A percentile compares a stretch with the other conserved stretches of the same genome.
phyloP scores from a whole-genome alignment of 2,797 vertebrate species.

The Macropus fuliginosus region DNA sequence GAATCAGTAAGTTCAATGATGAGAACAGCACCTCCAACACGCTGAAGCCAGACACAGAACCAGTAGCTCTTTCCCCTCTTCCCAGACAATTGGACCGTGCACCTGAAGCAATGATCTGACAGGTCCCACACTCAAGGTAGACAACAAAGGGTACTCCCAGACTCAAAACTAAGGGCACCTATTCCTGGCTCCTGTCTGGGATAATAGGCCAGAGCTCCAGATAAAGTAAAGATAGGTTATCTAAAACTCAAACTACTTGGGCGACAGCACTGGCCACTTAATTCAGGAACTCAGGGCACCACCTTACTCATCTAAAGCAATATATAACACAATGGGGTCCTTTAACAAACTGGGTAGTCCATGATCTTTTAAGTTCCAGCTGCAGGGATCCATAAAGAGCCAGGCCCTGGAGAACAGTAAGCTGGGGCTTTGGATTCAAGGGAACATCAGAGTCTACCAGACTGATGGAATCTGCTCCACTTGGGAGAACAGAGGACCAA shows the following conservation, averaged over 20 bases:
- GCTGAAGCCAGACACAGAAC: constrained; percentile 29
- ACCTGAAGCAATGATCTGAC: constrained; percentile 34
- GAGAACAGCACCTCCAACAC: constrained; percentile 31
- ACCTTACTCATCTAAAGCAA: constrained; percentile 28
- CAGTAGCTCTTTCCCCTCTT: not conserved
- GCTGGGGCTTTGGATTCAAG: constrained; percentile 49
- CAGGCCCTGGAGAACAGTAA: constrained; percentile 64
- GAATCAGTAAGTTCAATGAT: constrained; percentile 17
- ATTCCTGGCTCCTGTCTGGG: constrained; percentile 20
- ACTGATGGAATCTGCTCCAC: constrained; percentile 50
- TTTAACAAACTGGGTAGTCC: constrained; percentile 28
- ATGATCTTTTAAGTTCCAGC: not conserved
- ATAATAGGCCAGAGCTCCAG: constrained; percentile 15
- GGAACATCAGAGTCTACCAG: constrained; percentile 42
- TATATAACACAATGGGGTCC: constrained; percentile 21
- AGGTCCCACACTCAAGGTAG: constrained; percentile 35
- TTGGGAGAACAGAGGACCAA: constrained; percentile 37
- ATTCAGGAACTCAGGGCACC: constrained; percentile 26
- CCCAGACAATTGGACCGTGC: constrained; percentile 40
- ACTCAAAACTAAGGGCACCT: not conserved
- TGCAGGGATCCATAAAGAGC: not conserved
- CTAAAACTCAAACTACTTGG: constrained; percentile 51
- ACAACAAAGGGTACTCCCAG: not conserved
- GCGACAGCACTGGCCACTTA: constrained; percentile 37
- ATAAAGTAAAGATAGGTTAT: constrained; percentile 15